phyloP scores from a whole-genome alignment of 2,113 vertebrate species.

The Corvus hawaiiensis region DNA sequence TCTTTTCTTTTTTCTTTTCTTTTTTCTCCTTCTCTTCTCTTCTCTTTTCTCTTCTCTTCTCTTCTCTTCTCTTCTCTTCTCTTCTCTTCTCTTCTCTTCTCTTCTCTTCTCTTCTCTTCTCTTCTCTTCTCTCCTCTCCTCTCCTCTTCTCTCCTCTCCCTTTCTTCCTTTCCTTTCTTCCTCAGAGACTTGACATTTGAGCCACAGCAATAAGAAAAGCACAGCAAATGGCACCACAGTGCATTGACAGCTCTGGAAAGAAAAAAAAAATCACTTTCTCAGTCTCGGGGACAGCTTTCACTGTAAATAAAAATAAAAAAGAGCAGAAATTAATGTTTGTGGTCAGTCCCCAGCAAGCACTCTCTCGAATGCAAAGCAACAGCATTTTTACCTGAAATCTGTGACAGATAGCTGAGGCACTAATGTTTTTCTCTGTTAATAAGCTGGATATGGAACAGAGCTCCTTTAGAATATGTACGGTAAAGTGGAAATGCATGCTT shows the following conservation, averaged over 20 bases:
- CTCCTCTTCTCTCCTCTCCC: not conserved
- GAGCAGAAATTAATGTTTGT: slow-evolving; percentile 26
- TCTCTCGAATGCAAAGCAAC: slow-evolving; percentile 33
- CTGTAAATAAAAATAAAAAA: slow-evolving; percentile 48
- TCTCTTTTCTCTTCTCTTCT: not conserved
- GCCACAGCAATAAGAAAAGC: not conserved
- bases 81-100: not conserved
- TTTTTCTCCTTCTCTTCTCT: accelerated
- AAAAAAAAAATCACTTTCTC: not conserved
- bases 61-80: too few relatives aligned
- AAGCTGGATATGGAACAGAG: slow-evolving; percentile 73
- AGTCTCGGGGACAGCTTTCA: not conserved
- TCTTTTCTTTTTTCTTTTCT: too few relatives aligned
- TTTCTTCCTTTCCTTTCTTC: not conserved
- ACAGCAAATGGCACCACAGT: not conserved
- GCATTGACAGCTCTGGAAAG: not conserved
- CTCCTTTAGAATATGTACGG: slow-evolving; percentile 68
- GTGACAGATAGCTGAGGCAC: slow-evolving; percentile 64
- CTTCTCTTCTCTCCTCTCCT: not conserved
- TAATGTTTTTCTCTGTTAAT: slow-evolving; percentile 53
- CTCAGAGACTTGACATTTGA: not conserved
- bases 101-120: too few relatives aligned
- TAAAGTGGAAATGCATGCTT: slow-evolving; percentile 65
- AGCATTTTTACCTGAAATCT: slow-evolving; percentile 63
- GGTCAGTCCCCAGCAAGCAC: slow-evolving; percentile 14